phyloP scores from a whole-genome alignment of 2,888 invertebrate genomes.

The Aleiodes leptofemur region DNA sequence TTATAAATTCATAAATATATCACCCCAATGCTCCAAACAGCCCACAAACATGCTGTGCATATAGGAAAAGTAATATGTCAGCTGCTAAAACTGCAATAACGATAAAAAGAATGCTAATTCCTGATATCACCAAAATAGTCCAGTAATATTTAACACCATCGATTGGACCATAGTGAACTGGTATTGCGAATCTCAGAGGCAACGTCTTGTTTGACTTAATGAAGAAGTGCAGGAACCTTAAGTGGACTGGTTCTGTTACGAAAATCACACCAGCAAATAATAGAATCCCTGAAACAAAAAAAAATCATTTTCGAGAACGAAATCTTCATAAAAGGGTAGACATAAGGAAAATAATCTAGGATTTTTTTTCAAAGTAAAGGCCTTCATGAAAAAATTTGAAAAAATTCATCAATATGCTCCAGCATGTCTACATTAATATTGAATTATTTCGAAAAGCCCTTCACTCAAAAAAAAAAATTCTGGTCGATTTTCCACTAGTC shows the following conservation, averaged over 20 bases:
- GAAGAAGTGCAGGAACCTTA: not conserved
- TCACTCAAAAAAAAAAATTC: too few relatives aligned
- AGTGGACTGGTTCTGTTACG: constrained; percentile 20
- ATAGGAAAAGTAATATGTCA: constrained; percentile 35
- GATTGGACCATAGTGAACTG: constrained; percentile 13
- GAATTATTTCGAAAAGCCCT: too few relatives aligned
- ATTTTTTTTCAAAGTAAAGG: too few relatives aligned
- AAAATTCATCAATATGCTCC: too few relatives aligned
- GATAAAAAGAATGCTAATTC: constrained; percentile 5
- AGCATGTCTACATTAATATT: too few relatives aligned
- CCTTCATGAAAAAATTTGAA: too few relatives aligned
- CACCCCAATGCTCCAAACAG: constrained; percentile 43
- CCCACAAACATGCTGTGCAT: constrained; percentile 42
- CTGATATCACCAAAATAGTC: not conserved
- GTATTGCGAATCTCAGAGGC: not conserved
- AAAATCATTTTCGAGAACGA: not conserved
- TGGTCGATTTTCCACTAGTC: too few relatives aligned
- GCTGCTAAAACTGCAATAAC: not conserved
- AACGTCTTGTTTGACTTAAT: constrained; percentile 6
- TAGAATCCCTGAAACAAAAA: not conserved
- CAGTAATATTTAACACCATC: constrained; percentile 24
- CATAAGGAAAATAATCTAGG: too few relatives aligned
- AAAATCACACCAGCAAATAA: not conserved
- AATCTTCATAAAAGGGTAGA: too few relatives aligned
- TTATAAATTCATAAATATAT: not conserved